Conservation (phyloP, 2,113 vertebrate species). For the Zosterops japonicus region DNA sequence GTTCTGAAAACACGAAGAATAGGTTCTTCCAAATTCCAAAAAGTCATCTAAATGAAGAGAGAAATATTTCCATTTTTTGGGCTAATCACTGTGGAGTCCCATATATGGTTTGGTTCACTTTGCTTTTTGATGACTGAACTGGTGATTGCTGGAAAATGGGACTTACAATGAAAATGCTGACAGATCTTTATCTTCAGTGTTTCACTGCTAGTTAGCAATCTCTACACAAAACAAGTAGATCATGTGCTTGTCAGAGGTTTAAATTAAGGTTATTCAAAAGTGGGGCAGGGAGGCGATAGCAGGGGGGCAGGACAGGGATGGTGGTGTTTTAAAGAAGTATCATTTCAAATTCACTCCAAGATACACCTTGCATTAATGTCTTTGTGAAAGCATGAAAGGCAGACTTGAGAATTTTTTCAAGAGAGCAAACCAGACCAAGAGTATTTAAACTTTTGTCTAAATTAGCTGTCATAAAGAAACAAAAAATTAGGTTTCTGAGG, state of each 20-base stretch:
- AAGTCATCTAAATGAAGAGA: neutral
- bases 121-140: neutral
- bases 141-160: neutral
- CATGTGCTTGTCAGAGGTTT: conserved; percentile 2
- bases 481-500: neutral
- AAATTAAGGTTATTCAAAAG: neutral
- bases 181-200: neutral
- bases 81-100: neutral
- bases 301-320: neutral
- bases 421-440: neutral
- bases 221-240: conserved; percentile 9
- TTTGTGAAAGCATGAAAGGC: neutral
- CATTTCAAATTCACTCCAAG: neutral
- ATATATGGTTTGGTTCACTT: fast-evolving
- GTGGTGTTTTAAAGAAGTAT: neutral
- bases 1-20: neutral
- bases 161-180: conserved; percentile 47
- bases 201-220: neutral
- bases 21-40: neutral
- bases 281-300: fast-evolving
- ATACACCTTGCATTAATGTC: neutral
- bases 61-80: neutral
- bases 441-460: neutral
- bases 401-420: neutral
- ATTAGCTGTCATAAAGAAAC: neutral